Percentiles rank a stretch among this genome's conserved stretches.
phyloP scores from a whole-genome alignment of 2,888 invertebrate genomes.

The Melieria omissa region DNA sequence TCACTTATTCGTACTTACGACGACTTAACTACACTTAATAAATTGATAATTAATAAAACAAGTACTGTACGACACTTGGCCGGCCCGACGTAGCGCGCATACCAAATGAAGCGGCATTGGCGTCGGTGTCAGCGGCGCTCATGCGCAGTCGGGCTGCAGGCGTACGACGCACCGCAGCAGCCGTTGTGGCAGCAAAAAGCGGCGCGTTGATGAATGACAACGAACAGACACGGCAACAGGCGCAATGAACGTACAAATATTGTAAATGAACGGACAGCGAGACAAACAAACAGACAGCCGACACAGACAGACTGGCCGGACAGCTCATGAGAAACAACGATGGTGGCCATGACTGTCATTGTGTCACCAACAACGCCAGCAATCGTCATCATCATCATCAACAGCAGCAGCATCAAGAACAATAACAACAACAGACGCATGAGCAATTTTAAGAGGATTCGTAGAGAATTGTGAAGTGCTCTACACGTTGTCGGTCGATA shows the following conservation, averaged over 20 bases:
- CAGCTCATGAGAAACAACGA: slow-evolving; percentile 46
- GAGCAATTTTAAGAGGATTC: no score
- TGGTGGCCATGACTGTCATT: slow-evolving; percentile 50
- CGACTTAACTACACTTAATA: slow-evolving; percentile 48
- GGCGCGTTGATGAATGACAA: slow-evolving; percentile 18
- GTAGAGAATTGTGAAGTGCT: no score
- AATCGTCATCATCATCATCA: slow-evolving; percentile 17
- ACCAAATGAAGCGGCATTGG: slow-evolving; percentile 45
- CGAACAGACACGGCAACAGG: not conserved
- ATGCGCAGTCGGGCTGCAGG: slow-evolving; percentile 13
- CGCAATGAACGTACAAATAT: not conserved
- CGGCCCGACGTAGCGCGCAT: slow-evolving; percentile 51
- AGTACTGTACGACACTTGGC: slow-evolving; percentile 58
- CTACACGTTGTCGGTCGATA: no score
- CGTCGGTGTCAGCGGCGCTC: slow-evolving; percentile 15
- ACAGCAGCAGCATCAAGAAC: not conserved
- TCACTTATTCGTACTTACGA: slow-evolving; percentile 23
- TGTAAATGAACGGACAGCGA: not conserved
- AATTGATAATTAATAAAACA: slow-evolving; percentile 62
- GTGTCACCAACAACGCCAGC: slow-evolving; percentile 46
- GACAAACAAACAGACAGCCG: slow-evolving; percentile 7
- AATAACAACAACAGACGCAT: not conserved
- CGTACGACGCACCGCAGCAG: not conserved
- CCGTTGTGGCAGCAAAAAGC: slow-evolving; percentile 21
- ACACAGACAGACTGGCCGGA: slow-evolving; percentile 27